These are phyloP conservation scores for Apostichopus parvimensis DNA, from an alignment of 35 echinoderm and acorn worm species.

Conservation along the genomic window DNA sequence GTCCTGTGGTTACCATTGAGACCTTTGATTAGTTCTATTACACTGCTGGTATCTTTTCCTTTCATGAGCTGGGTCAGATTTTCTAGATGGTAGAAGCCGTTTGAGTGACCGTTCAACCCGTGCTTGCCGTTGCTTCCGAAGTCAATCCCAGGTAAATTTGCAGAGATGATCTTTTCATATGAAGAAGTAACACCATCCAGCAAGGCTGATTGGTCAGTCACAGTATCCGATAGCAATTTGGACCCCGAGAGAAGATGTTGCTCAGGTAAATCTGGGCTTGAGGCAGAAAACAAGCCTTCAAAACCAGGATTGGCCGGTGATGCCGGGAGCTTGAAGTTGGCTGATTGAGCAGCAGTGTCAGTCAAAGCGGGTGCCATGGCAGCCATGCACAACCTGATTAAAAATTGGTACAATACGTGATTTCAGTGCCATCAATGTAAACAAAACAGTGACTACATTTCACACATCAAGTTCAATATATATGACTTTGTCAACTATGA, in stretches of 20 bases:
- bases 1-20: constrained; percentile 48
- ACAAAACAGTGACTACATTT: not conserved
- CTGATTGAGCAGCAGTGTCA: constrained; percentile 95
- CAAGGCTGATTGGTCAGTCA: not conserved
- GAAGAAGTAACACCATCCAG: not conserved
- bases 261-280: constrained; percentile 78
- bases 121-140: not conserved
- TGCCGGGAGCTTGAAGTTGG: constrained; percentile 93
- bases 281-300: constrained; percentile 63
- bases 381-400: constrained; percentile 91
- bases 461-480: not conserved
- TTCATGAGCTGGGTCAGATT: constrained; percentile 51
- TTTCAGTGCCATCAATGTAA: constrained; percentile 45
- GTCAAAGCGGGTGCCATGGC: constrained; percentile 99
- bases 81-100: constrained; percentile 22
- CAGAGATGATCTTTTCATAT: not conserved
- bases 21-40: constrained; percentile 28
- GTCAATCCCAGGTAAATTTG: constrained; percentile 6
- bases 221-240: not conserved
- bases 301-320: constrained; percentile 84
- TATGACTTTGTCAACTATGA: too few species aligned
- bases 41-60: constrained; percentile 37
- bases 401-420: constrained; percentile 29
- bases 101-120: constrained; percentile 19
- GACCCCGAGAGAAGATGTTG: constrained; percentile 5